Evolutionary conservation across 2,888 invertebrate species (phyloP), one percentile per base, ranked within the genome.

Genomic region (Hanleya hanleyi): DNA sequence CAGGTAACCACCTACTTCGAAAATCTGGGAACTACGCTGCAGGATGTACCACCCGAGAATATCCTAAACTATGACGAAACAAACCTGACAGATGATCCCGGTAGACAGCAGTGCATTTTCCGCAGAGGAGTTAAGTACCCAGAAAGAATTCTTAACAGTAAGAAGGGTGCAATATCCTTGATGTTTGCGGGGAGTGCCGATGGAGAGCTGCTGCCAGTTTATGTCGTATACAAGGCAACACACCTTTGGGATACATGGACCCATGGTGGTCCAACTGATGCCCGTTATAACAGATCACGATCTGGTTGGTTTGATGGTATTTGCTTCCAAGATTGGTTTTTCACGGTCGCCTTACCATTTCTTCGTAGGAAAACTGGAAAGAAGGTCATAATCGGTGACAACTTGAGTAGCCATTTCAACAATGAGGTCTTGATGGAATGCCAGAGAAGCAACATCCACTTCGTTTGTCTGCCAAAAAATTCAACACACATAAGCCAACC

Each of bases 141-240:
- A 3, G 89, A 91, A 67, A 73, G 84, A 36, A 82, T 89, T 15
- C 83, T 86, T 69, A 88, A 91, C 71, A 74, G 78, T 35, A 78
- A 85, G 0, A 91, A 91, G 75, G 71, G 81, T 15, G 74, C 81
- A 15, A 86, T 77, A 22, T 84, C 86, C 0, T 82, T 83, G 15
- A 91, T 91, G 90, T 83, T 91, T 72, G 84, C 88, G 67, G 89
- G 83, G 12, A 83, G 86, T 49, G 90, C 90, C 9, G 81, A 76
- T 68, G 91, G 91, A 5, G 74, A 79, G 51, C 32, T 89, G 1
- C 76, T 91, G 33, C 90, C 90, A 7, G 80, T 83, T 33, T 91
- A 91, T 77, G 88, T 91, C 4, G 89, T 90, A 0, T 91, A 91
- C 77, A 92, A 91, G 80, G 82, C 90, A 1, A 80, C 83, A 71